Evolutionary conservation across 2,113 vertebrate genomes (phyloP).

Genomic region (Vombatus ursinus): DNA sequence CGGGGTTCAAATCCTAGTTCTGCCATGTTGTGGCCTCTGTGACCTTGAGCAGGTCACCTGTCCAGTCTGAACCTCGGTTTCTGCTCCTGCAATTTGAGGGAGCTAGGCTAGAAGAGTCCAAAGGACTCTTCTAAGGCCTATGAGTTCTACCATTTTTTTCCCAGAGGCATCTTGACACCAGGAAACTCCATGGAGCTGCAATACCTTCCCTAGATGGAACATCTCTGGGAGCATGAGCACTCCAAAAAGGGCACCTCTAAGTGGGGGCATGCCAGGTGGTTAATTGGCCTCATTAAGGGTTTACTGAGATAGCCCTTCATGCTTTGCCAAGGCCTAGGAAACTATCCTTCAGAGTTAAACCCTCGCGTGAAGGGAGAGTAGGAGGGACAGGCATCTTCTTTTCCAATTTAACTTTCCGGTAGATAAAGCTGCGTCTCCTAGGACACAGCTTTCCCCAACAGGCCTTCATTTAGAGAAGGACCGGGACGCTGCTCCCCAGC

Average conservation of each 20-base stretch:
- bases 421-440: not conserved
- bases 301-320: not conserved
- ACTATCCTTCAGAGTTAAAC: conserved; percentile 1
- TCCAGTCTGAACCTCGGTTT: not conserved
- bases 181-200: not conserved
- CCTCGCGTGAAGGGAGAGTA: not conserved
- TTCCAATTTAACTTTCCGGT: not conserved
- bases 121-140: not conserved
- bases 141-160: not conserved
- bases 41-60: not conserved
- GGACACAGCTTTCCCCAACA: not conserved
- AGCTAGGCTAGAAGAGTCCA: not conserved
- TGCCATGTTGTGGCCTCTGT: not conserved
- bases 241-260: not conserved
- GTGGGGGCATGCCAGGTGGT: not conserved
- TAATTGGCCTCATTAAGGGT: not conserved
- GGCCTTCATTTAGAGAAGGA: not conserved
- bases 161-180: not conserved
- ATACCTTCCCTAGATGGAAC: not conserved
- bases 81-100: not conserved
- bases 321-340: not conserved
- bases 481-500: not conserved
- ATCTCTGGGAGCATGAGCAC: not conserved
- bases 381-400: not conserved
- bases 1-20: not conserved